Evolutionary conservation across 2,113 vertebrate species (phyloP).

Genomic region (Collichthys lucidus): DNA sequence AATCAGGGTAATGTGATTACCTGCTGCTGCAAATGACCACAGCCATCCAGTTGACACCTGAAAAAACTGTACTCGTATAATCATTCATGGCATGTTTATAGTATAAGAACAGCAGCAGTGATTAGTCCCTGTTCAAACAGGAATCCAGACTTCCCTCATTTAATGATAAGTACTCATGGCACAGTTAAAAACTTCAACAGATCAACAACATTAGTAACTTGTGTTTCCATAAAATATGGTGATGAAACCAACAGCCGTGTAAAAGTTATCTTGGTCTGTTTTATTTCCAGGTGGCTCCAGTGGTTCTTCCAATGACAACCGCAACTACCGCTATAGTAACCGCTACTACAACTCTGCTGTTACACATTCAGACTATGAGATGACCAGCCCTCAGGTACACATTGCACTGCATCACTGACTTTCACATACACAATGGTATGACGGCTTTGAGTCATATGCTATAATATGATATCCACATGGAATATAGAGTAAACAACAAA

Average conservation of each 20-base stretch:
- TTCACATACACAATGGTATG: not conserved
- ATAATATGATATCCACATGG: no score
- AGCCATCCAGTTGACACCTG: not conserved
- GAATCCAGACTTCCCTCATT: not conserved
- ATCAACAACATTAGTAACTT: not conserved
- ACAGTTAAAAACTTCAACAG: no score
- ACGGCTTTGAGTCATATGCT: not conserved
- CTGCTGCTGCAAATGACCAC: not conserved
- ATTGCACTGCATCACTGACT: not conserved
- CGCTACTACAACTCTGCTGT: constrained; percentile 92
- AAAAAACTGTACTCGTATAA: not conserved
- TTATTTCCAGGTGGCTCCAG: constrained; percentile 90
- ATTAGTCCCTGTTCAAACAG: not conserved
- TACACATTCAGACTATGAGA: constrained; percentile 93
- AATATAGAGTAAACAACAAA: no score
- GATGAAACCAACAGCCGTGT: not conserved
- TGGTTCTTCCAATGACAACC: constrained; percentile 96
- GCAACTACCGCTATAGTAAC: constrained; percentile 94
- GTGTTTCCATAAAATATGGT: no score
- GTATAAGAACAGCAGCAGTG: not conserved
- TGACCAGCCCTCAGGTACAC: constrained; percentile 92
- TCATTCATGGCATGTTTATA: not conserved
- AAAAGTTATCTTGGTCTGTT: not conserved
- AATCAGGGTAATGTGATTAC: not conserved
- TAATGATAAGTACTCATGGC: not conserved